Evolutionary conservation across 2,797 vertebrate species (phyloP).

Genomic region (Peromyscus melanophrys): DNA sequence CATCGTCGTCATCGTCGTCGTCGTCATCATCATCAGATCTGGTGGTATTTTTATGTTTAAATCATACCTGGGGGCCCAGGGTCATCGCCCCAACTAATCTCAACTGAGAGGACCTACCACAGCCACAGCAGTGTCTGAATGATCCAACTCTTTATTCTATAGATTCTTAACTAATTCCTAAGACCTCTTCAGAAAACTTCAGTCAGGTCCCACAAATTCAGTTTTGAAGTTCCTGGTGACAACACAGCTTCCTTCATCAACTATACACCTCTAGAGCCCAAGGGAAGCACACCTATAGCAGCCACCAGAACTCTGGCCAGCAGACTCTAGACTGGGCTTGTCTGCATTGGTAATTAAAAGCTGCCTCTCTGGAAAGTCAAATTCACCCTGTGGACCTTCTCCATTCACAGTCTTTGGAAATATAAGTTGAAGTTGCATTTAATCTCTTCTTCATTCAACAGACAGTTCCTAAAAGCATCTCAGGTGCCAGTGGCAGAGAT

Average conservation of each 20-base stretch:
- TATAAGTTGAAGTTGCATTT: not conserved
- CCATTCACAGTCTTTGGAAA: not conserved
- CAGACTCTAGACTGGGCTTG: not conserved
- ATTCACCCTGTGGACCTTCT: not conserved
- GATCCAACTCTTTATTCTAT: not conserved
- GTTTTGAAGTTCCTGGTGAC: not conserved
- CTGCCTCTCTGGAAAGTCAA: not conserved
- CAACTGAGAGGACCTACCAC: not conserved
- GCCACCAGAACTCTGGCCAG: not conserved
- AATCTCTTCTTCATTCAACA: conserved; percentile 46
- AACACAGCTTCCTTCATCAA: not conserved
- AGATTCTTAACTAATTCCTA: not conserved
- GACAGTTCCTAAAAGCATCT: not conserved
- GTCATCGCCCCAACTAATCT: not conserved
- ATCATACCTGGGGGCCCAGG: not conserved
- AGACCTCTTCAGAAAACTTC: not conserved
- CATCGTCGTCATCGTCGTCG: not conserved
- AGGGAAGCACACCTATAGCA: not conserved
- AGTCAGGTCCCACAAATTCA: not conserved
- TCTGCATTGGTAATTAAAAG: not conserved
- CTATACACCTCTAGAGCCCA: not conserved
- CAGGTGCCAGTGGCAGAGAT: not conserved
- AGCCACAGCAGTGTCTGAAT: not conserved
- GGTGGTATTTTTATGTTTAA: conserved; percentile 31
- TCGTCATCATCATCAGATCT: not conserved